Base-by-base conservation (phyloP, 2,113 vertebrate genomes). In the Aythya baeri region DNA sequence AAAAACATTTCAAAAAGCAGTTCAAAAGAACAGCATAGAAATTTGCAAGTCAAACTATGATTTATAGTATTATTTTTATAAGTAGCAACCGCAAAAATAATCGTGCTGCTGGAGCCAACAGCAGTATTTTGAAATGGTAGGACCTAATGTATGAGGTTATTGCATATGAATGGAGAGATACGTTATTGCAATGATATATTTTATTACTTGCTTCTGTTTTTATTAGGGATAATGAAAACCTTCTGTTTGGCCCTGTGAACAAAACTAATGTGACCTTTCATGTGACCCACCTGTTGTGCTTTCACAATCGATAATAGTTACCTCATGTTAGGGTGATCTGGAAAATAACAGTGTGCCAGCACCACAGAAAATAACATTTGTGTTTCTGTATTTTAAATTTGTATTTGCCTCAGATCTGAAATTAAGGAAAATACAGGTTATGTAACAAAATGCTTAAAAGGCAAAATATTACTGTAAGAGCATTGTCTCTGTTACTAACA, bases 231-330 rank as follows among this genome's bases (percentile, higher is more conserved):
- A 99, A 99, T 98, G 97, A 97, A 97, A 98, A 98, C 97, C 98
- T 98, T 98, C 97, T 99, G 99, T 98, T 97, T 97, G 94, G 97
- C 96, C 95, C 96, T 97, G 97, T 97, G 97, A 98, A 98, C 97
- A 98, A 98, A 98, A 98, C 97, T 94, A 97, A 96, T 96, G 94
- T 98, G 98, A 98, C 98, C 98, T 98, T 98, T 98, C 96, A 97
- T 97, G 95, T 98, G 98, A 99, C 98, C 98, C 98, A 99, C 99
- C 98, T 99, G 99, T 99, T 98, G 96, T 96, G 98, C 97, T 98
- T 98, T 98, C 97, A 98, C 97, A 97, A 93, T 97, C n/a, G 89
- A 98, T 98, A 98, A 98, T 97, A 96, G 97, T 97, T 97, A 97
- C 97, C 97, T 98, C 96, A 98, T 98, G 98, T 97, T 97, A 97